Conservation (phyloP, 2,888 invertebrate species). For the Heliconius sara region DNA sequence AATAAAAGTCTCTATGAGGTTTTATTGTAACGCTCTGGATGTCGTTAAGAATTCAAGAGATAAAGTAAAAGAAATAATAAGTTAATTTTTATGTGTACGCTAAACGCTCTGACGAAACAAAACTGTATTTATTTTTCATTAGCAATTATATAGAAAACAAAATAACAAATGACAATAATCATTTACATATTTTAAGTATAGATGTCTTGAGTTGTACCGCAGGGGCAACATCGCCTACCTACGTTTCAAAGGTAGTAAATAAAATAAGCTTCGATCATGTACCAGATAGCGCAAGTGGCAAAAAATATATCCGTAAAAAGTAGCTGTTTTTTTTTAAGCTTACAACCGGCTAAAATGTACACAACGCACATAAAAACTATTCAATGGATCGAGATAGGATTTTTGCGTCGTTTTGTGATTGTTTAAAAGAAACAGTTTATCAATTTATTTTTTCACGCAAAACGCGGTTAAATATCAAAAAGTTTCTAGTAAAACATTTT, state of each 20-base stretch:
- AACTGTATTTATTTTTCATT: neutral
- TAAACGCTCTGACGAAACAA: no score
- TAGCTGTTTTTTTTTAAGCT: conserved; percentile 10
- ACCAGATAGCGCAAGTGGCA: conserved; percentile 4
- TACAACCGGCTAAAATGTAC: conserved; percentile 1
- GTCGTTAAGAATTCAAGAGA: no score
- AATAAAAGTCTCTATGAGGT: no score
- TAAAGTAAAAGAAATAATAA: no score
- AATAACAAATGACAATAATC: neutral
- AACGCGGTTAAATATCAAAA: neutral
- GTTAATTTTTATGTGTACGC: no score
- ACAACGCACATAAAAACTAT: conserved; percentile 3
- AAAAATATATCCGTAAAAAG: conserved; percentile 11
- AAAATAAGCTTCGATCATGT: conserved; percentile 6
- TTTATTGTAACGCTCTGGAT: no score
- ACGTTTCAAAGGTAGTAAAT: conserved; percentile 13
- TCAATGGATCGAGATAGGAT: conserved; percentile 19
- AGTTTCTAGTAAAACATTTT: neutral
- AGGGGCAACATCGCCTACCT: neutral
- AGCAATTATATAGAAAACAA: neutral
- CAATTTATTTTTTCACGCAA: conserved; percentile 7
- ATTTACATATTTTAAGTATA: neutral
- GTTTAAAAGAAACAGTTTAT: neutral
- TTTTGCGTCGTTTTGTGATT: neutral
- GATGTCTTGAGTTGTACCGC: neutral